A percentile compares a stretch with the other conserved stretches of the same genome.
These are phyloP conservation scores for Octodonta nipae DNA, from an alignment of 2,888 invertebrate genomes.

Conservation along the genomic window DNA sequence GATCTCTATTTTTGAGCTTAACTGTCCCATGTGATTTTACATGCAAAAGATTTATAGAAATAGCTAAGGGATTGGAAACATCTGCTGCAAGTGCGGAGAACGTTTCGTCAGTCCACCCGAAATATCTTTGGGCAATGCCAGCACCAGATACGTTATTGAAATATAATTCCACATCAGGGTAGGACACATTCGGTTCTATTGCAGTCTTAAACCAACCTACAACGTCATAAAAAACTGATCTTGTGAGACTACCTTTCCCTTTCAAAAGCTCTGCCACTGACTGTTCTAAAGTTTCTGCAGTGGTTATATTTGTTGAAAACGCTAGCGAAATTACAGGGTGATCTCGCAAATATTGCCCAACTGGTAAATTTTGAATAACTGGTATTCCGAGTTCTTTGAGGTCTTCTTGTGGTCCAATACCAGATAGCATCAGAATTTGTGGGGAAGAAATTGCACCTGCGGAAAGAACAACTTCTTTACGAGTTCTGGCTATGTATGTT, in stretches of 20 bases:
- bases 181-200: background rate
- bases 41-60: background rate
- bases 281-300: conserved; percentile 18
- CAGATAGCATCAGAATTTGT: conserved; percentile 70
- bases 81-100: background rate
- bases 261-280: conserved; percentile 39
- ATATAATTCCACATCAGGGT: background rate
- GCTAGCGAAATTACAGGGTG: conserved; percentile 57
- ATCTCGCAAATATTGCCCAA: conserved; percentile 56
- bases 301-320: conserved; percentile 51
- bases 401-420: conserved; percentile 54
- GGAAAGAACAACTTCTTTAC: conserved; percentile 60
- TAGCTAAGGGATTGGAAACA: background rate
- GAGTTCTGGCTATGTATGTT: conserved; percentile 37
- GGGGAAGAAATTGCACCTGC: conserved; percentile 72
- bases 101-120: background rate
- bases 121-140: background rate
- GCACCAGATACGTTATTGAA: background rate
- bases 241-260: conserved; percentile 8
- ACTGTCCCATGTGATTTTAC: background rate
- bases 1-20: background rate
- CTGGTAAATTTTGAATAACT: conserved; percentile 51
- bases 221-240: background rate
- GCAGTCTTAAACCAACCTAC: background rate
- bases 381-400: conserved; percentile 44